Percentiles rank a stretch among this genome's conserved stretches.
phyloP scores from a whole-genome alignment of 2,888 invertebrate genomes.

The Lithodes maja region DNA sequence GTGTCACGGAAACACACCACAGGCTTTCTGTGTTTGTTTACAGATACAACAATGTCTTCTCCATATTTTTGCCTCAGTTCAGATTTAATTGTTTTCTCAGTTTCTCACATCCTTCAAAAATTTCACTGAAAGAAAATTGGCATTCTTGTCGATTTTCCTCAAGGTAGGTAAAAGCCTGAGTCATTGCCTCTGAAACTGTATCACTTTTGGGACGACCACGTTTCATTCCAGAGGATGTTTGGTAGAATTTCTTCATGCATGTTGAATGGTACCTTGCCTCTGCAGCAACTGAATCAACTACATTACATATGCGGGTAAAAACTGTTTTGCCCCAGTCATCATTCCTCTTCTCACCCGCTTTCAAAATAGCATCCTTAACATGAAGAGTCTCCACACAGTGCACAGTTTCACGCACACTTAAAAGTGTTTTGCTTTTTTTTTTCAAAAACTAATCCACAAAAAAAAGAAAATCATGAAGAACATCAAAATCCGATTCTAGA shows the following conservation, averaged over 20 bases:
- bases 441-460: background rate
- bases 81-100: conserved; percentile 41
- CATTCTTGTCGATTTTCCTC: conserved; percentile 41
- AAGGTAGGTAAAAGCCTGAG: conserved; percentile 33
- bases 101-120: conserved; percentile 42
- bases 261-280: conserved; percentile 38
- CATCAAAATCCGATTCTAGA: background rate
- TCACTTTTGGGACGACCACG: conserved; percentile 41
- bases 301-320: conserved; percentile 15
- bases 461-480: conserved; percentile 11
- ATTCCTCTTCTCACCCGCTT: conserved; percentile 20
- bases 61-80: conserved; percentile 37
- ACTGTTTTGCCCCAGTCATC: conserved; percentile 32
- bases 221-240: conserved; percentile 5
- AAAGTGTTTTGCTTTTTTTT: conserved; percentile 14
- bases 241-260: conserved; percentile 26
- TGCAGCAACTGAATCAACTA: no score
- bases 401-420: conserved; percentile 26
- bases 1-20: conserved; percentile 25
- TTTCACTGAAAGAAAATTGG: conserved; percentile 38
- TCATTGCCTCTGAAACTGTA: conserved; percentile 43
- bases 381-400: no score
- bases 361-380: conserved; percentile 31
- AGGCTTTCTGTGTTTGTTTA: conserved; percentile 17
- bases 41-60: conserved; percentile 29